Evolutionary conservation across 2,888 invertebrate genomes (phyloP).

Genomic region (Pheosia gnoma): DNA sequence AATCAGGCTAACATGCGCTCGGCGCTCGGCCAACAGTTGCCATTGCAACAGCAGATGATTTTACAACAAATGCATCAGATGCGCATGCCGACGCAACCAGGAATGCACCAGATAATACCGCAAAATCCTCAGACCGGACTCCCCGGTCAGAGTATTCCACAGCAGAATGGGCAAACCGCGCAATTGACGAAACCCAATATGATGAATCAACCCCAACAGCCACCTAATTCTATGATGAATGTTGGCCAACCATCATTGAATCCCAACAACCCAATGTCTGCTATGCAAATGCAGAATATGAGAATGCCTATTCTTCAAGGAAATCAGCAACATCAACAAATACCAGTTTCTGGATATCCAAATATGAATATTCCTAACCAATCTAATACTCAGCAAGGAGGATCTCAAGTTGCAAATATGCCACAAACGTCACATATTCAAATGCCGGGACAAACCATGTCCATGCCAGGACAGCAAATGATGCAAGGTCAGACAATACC

Average conservation of each 20-base stretch:
- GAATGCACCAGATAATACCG: conserved; percentile 62
- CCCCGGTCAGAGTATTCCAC: conserved; percentile 49
- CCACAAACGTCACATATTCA: conserved; percentile 52
- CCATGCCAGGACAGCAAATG: conserved; percentile 49
- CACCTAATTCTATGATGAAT: conserved; percentile 56
- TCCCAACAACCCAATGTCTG: conserved; percentile 62
- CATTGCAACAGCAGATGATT: conserved; percentile 67
- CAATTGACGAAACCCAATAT: conserved; percentile 59
- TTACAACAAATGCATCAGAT: conserved; percentile 77
- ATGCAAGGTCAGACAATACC: conserved; percentile 38
- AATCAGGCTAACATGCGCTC: conserved; percentile 64
- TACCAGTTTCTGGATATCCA: conserved; percentile 61
- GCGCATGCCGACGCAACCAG: conserved; percentile 66
- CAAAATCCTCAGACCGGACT: conserved; percentile 58
- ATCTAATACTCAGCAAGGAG: conserved; percentile 51
- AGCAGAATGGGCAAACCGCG: conserved; percentile 57
- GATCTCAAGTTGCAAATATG: conserved; percentile 53
- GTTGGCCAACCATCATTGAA: conserved; percentile 59
- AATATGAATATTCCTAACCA: conserved; percentile 60
- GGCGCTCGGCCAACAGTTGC: conserved; percentile 57
- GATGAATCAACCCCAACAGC: conserved; percentile 60
- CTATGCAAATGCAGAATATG: conserved; percentile 74
- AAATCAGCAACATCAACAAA: conserved; percentile 59
- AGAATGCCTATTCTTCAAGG: conserved; percentile 70
- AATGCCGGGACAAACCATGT: conserved; percentile 56